phyloP scores from a whole-genome alignment of 1,140 invertebrate genomes.

The Probaryconus sp. region DNA sequence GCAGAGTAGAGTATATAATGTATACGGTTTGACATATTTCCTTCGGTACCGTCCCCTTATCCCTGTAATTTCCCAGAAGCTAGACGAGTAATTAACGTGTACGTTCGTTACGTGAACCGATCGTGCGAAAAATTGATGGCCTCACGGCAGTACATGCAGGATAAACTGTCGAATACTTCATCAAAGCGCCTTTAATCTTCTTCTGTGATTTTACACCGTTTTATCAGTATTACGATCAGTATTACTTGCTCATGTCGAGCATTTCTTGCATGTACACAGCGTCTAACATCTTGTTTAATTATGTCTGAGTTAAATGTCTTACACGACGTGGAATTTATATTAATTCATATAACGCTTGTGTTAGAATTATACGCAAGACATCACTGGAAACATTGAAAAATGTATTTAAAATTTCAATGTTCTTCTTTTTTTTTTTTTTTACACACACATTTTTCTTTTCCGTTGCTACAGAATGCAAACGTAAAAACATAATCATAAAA shows the following conservation, averaged over 20 bases:
- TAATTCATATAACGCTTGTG: no score
- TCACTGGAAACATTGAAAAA: no score
- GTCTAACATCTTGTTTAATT: no score
- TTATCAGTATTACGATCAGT: slow-evolving; percentile 43
- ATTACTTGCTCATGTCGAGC: slow-evolving; percentile 9
- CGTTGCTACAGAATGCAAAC: no score
- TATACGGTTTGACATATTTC: slow-evolving; percentile 41
- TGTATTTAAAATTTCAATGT: no score
- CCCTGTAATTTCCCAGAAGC: slow-evolving; percentile 59
- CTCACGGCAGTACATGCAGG: slow-evolving; percentile 48
- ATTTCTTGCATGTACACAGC: not conserved
- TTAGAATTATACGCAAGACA: no score
- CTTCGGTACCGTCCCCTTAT: slow-evolving; percentile 49
- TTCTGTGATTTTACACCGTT: slow-evolving; percentile 57
- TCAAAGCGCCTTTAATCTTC: slow-evolving; percentile 62
- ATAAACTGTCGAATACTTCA: slow-evolving; percentile 61
- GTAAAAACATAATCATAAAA: no score
- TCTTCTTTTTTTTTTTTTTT: no score
- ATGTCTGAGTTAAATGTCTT: no score
- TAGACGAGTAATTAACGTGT: slow-evolving; percentile 63
- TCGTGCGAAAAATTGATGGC: slow-evolving; percentile 64
- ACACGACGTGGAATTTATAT: no score
- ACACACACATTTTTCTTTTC: no score
- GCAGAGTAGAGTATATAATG: slow-evolving; percentile 39
- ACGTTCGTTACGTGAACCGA: slow-evolving; percentile 61